Conservation (phyloP, 2,113 vertebrate genomes). For the Chionomys nivalis region DNA sequence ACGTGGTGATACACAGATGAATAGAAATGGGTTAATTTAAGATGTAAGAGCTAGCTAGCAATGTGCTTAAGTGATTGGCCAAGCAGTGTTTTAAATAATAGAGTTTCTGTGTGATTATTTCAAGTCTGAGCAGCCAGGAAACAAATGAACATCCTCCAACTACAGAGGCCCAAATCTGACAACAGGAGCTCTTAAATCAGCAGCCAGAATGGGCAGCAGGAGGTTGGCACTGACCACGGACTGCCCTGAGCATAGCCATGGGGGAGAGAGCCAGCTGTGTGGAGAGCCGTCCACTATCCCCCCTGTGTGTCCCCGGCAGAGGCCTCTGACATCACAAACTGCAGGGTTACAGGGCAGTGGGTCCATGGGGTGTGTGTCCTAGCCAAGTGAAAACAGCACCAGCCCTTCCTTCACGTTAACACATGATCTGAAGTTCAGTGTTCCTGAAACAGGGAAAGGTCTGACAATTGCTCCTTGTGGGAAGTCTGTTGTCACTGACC, state of each 20-base stretch:
- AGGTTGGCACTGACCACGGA: accelerated
- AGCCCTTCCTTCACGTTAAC: background rate
- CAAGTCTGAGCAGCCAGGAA: too few species aligned
- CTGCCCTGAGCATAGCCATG: accelerated
- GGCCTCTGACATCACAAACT: background rate
- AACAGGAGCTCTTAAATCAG: accelerated
- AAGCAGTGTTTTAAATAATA: too few species aligned
- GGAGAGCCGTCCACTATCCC: background rate
- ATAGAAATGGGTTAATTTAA: too few species aligned
- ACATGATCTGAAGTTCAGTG: background rate
- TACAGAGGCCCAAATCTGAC: background rate
- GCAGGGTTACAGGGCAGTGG: background rate
- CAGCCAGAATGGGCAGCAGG: accelerated
- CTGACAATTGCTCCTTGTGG: background rate
- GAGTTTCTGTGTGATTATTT: too few species aligned
- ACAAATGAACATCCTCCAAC: too few species aligned
- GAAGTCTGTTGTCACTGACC: background rate
- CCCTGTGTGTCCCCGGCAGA: too few species aligned
- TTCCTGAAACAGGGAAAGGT: background rate
- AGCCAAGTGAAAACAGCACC: accelerated
- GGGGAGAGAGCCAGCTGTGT: background rate
- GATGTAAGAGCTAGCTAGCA: too few species aligned
- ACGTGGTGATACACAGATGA: too few species aligned
- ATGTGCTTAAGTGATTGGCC: too few species aligned
- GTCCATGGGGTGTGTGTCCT: accelerated